Base-by-base conservation (phyloP, 2,797 vertebrate genomes). In the Mormyrops attenuatus region DNA sequence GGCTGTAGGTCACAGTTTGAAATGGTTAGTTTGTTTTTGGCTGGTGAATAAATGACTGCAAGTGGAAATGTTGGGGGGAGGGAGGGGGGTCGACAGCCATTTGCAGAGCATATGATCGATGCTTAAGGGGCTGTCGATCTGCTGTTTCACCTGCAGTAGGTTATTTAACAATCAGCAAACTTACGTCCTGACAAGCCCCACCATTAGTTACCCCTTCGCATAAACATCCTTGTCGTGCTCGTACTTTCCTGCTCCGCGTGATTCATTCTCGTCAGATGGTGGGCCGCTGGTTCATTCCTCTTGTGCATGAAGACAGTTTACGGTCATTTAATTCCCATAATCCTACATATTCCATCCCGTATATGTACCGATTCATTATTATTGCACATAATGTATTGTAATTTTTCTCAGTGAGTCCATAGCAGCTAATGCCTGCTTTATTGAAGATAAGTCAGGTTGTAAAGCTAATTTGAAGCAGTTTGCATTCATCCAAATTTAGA, bases 151-250 rank as follows among this genome's bases (percentile, higher is more conserved):
- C 92, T 93, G 92, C 91, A 91, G 89, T 89, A 49, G 90, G 93
- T 93, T 93, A 93, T 93, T 92, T 91, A 52, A 91, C 91, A 92
- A 93, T 92, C 93, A 92, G 91, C 92, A 93, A 91, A 91, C 90
- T 90, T 89, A 89, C 90, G 92, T 92, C 91, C 88, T 88, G 55
- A 88, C 88, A 91, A 88, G 89, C 41, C 86, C 91, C 91, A 89
- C 91, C 92, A 92, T 92, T 87, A 88, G 88, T 91, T 90, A 87
- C 92, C 91, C 89, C 91, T 89, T 87, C 69, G 55, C 88, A 88
- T 93, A 92, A 91, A 92, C 90, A 91, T 89, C 90, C 90, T 85
- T 53, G 86, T 50, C 89, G 90, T 89, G 73, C 82, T 77, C 77
- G 53, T 88, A 63, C 88, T 89, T 89, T 44, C 55, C 88, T 88